Evolutionary conservation across 2,797 vertebrate species (phyloP).

Genomic region (Esox lucius): DNA sequence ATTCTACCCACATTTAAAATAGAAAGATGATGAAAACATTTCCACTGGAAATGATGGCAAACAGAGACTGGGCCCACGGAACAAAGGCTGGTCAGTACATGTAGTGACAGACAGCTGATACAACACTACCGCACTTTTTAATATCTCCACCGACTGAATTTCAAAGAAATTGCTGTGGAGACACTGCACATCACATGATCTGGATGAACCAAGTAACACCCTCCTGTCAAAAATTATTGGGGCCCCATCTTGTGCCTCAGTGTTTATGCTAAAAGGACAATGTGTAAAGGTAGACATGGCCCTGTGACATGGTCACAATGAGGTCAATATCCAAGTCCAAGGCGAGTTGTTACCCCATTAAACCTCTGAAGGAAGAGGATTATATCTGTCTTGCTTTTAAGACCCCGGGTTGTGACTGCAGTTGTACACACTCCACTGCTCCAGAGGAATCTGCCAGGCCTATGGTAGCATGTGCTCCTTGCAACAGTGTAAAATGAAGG

Average conservation of each 20-base stretch:
- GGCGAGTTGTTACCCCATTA: constrained; percentile 47
- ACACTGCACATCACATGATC: constrained; percentile 50
- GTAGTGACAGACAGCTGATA: constrained; percentile 25
- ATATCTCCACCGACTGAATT: constrained; percentile 35
- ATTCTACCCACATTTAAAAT: background rate
- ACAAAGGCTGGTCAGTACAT: constrained; percentile 8
- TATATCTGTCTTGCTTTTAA: constrained; percentile 63
- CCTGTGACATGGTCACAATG: constrained; percentile 25
- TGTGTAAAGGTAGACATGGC: constrained; percentile 13
- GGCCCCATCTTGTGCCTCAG: constrained; percentile 48
- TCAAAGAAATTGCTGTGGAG: constrained; percentile 44
- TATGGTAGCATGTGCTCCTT: constrained; percentile 45
- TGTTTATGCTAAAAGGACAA: constrained; percentile 41
- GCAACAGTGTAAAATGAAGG: constrained; percentile 59
- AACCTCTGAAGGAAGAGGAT: constrained; percentile 52
- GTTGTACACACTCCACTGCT: constrained; percentile 65
- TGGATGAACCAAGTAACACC: constrained; percentile 32
- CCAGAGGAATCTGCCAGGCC: constrained; percentile 62
- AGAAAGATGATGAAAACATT: background rate
- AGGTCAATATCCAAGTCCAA: constrained; percentile 53
- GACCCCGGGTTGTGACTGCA: constrained; percentile 54
- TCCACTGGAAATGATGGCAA: background rate
- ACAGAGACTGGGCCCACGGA: background rate
- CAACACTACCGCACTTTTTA: background rate
- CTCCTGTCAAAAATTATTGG: constrained; percentile 25